Base-by-base conservation (phyloP, 1,140 invertebrate species). In the Chionoecetes opilio region DNA sequence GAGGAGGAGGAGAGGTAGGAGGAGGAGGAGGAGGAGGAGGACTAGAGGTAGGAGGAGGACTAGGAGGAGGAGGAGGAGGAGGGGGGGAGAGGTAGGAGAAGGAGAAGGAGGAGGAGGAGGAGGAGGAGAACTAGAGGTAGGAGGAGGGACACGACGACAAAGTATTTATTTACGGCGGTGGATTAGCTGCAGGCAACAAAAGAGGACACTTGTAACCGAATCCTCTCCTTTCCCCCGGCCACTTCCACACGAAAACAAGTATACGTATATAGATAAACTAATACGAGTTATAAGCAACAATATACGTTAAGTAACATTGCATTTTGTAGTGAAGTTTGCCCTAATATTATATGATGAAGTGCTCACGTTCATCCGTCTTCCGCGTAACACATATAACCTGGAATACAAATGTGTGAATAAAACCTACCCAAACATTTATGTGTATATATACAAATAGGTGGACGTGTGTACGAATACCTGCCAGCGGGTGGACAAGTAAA, bases 391-490 rank as follows among this genome's bases (percentile, higher is more conserved):
- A n/a, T 75, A n/a, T 75, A n/a, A 75, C 63, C 63, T 26, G 63
- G 21, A 75, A 75, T 75, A 75, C 63, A 75, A 75, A 75, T 75
- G 63, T n/a, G 63, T 21, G 63, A n/a, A 75, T 75, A 75, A 75
- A 75, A 75, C n/a, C 63, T 75, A 75, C 63, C 63, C 26, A 75
- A 75, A 75, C 63, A 75, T n/a, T 75, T 75, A 1, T 75, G 63
- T 75, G 63, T n/a, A 14, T n/a, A n/a, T n/a, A n/a, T 46, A 75
- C 63, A 75, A 75, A 75, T 75, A 75, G 63, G 63, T n/a, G 63
- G 63, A n/a, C 63, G 63, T 75, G 63, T 75, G 63, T 75, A 75
- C 63, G 63, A 75, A 75, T 75, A 75, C 21, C 63, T n/a, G 63
- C 21, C 63, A 75, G 11, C 26, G 63, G n/a, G 63, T 75, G 63